Evolutionary conservation across 2,113 vertebrate species (phyloP).

Genomic region (Theristicus caerulescens): DNA sequence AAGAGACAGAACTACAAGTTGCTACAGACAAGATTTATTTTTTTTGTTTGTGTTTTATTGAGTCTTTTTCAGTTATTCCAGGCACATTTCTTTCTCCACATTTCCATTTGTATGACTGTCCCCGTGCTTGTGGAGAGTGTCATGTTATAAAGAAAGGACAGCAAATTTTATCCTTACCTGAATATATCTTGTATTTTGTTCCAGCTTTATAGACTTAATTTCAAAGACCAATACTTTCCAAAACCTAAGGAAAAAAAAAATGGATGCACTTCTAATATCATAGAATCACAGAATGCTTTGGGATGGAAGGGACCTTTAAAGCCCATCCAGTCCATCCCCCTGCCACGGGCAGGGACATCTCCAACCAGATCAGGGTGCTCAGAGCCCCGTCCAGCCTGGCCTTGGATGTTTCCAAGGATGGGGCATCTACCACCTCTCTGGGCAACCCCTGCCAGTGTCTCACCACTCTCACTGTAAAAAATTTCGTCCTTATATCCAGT

Average conservation of each 20-base stretch:
- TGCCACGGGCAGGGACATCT: too few relatives aligned
- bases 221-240: neutral
- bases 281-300: too few relatives aligned
- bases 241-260: neutral
- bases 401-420: too few relatives aligned
- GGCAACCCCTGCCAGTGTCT: too few relatives aligned
- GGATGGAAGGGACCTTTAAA: too few relatives aligned
- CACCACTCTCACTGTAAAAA: too few relatives aligned
- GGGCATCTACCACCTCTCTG: too few relatives aligned
- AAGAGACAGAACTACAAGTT: neutral
- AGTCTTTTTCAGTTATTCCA: neutral
- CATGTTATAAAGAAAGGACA: neutral
- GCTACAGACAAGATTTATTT: neutral
- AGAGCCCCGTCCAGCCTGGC: too few relatives aligned
- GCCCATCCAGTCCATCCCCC: too few relatives aligned
- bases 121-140: neutral
- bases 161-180: neutral
- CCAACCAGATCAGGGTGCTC: too few relatives aligned
- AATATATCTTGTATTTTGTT: neutral
- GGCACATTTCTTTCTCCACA: neutral
- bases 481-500: too few relatives aligned
- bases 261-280: neutral
- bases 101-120: neutral
- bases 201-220: neutral
- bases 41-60: neutral